Conservation (phyloP, 2,113 vertebrate genomes). For the Phylloscopus whistleri region DNA sequence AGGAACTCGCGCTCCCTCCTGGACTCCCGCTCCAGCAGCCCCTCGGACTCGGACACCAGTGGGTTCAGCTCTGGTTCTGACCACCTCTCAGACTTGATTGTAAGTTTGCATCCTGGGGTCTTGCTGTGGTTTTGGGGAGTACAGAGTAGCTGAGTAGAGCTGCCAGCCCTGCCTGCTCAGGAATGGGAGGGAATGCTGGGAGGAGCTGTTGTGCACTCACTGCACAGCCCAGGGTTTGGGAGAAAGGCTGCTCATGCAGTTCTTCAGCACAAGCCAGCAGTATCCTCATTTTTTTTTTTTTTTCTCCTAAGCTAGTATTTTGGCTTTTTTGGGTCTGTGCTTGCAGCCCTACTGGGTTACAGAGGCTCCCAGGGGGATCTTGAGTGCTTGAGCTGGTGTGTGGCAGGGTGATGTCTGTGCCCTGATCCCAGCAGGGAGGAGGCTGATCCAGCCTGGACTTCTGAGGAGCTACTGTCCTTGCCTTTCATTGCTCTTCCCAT, state of each 20-base stretch:
- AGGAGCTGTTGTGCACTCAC: neutral
- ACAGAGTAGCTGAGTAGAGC: accelerated
- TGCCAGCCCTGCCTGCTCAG: neutral
- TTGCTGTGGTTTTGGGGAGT: neutral
- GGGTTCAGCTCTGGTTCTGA: slow-evolving; percentile 98
- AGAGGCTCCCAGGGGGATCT: neutral
- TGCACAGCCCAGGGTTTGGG: neutral
- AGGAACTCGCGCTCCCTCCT: slow-evolving; percentile 85
- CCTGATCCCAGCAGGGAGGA: neutral
- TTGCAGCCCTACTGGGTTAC: neutral
- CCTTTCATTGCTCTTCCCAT: neutral
- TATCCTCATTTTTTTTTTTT: neutral
- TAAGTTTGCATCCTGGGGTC: slow-evolving; percentile 61
- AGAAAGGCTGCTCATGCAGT: neutral
- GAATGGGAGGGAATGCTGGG: neutral
- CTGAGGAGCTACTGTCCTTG: neutral
- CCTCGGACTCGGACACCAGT: slow-evolving; percentile 95
- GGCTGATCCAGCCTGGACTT: neutral
- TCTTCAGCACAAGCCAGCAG: neutral
- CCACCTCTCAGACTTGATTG: slow-evolving; percentile 91
- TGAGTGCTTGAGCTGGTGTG: neutral
- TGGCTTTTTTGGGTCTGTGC: neutral
- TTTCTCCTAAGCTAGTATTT: neutral
- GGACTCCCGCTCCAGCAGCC: slow-evolving; percentile 95
- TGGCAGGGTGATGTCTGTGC: neutral